Base-by-base conservation (phyloP, 2,888 invertebrate genomes). In the Synanthedon formicaeformis region DNA sequence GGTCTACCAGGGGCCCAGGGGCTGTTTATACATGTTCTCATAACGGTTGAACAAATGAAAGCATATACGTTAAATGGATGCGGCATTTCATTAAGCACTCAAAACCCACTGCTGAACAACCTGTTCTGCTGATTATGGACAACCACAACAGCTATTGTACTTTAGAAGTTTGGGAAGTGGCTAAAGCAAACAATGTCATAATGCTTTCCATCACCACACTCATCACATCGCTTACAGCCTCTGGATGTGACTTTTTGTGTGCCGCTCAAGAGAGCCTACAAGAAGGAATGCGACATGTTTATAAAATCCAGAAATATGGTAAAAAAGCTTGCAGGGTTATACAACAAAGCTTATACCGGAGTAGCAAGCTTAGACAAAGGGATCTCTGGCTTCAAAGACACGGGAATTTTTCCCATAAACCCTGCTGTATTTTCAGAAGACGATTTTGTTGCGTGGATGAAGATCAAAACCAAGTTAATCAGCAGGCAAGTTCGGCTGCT, bases 191-290 rank as follows among this genome's bases (percentile, higher is more conserved):
- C 50, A 14, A 60, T 54, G 54, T 60, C 23, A 50, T 53, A 50
- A 57, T 64, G 57, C 48, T 66, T 14, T 62, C 61, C 8, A 48
- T 66, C 63, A 51, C 65, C 64, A 40, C 62, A 64, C 51, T 57
- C 56, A 4, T 63, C 18, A 18, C 18, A 18, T 18, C 18, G 18
- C 18, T 18, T 18, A 18, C 2, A 18, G 18, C 18, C 18, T 18
- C 18, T 18, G 18, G 18, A 3, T 18, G 18, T 18, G 18, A 18
- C 18, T 18, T 18, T 18, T 18, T 18, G 2, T 18, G 18, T 2
- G 18, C 18, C 18, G 18, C 18, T 18, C 18, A 18, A 18, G 18
- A 18, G 18, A 18, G 18, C 18, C 18, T 18, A 18, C 2, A 18
- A 18, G 2, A 3, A 18, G 3, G 3, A 18, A 18, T 18, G 18